phyloP scores from a whole-genome alignment of 2,888 invertebrate species.

The Steromphala cineraria region DNA sequence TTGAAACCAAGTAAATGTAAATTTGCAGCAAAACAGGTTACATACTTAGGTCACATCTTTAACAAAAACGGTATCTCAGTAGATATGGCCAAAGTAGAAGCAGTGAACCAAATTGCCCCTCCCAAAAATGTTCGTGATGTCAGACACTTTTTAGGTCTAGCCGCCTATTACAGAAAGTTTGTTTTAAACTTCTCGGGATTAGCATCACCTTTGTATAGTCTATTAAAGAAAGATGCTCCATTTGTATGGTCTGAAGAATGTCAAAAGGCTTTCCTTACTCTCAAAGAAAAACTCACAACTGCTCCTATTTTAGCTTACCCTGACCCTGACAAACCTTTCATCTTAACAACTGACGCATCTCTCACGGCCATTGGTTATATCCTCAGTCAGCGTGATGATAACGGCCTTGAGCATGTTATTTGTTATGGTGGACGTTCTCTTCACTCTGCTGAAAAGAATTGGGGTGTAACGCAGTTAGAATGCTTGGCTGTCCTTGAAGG shows the following conservation, averaged over 20 bases:
- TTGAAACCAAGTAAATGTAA: slow-evolving; percentile 29
- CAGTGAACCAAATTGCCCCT: background rate
- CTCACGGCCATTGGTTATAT: slow-evolving; percentile 27
- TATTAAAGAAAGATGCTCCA: slow-evolving; percentile 10
- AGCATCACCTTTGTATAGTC: background rate
- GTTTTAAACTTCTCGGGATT: slow-evolving; percentile 54
- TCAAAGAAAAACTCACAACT: slow-evolving; percentile 24
- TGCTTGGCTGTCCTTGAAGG: slow-evolving; percentile 35
- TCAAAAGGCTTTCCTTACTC: background rate
- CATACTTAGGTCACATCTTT: slow-evolving; percentile 18
- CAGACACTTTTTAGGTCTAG: slow-evolving; percentile 31
- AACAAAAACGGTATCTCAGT: background rate
- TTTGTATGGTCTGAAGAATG: slow-evolving; percentile 21
- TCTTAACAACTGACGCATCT: slow-evolving; percentile 33
- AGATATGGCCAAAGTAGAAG: background rate
- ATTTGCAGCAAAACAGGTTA: slow-evolving; percentile 25
- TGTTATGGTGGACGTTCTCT: slow-evolving; percentile 28
- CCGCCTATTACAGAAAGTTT: slow-evolving; percentile 72
- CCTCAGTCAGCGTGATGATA: slow-evolving; percentile 20
- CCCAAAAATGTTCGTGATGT: background rate
- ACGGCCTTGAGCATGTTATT: slow-evolving; percentile 23
- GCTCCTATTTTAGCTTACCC: slow-evolving; percentile 32
- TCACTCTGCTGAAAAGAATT: slow-evolving; percentile 21
- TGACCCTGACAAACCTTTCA: slow-evolving; percentile 24
- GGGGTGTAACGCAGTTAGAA: slow-evolving; percentile 28